phyloP scores from a whole-genome alignment of 2,797 vertebrate genomes.

The Dicrostonyx torquatus region DNA sequence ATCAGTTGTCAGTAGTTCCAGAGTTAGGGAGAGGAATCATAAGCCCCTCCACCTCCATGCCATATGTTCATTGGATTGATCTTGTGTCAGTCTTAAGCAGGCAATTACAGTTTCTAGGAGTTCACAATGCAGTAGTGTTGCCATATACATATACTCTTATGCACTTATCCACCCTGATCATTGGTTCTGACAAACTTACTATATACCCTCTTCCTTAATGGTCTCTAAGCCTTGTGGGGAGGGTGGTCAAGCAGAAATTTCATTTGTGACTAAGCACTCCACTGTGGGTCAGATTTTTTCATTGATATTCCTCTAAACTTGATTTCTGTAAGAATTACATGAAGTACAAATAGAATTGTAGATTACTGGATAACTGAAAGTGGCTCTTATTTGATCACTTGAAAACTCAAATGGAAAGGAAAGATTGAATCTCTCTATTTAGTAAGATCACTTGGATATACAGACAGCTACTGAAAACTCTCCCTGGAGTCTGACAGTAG shows the following conservation, averaged over 20 bases:
- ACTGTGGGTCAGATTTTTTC: neutral
- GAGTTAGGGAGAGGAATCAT: neutral
- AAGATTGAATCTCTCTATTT: neutral
- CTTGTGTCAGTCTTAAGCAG: neutral
- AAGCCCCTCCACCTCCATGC: neutral
- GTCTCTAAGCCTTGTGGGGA: neutral
- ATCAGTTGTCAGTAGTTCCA: neutral
- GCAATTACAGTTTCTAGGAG: neutral
- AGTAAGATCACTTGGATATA: neutral
- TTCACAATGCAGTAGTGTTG: neutral
- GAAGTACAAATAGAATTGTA: neutral
- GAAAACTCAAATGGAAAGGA: neutral
- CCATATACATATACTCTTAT: neutral
- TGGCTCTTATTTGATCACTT: no score
- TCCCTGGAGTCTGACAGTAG: neutral
- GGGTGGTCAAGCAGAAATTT: neutral
- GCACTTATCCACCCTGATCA: neutral
- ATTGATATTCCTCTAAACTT: neutral
- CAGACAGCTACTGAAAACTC: neutral
- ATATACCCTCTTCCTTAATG: neutral
- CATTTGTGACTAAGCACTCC: neutral
- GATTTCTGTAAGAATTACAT: neutral
- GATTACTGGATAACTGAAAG: neutral
- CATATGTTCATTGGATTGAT: neutral
- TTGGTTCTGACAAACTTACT: neutral